Conservation (phyloP, 2,888 invertebrate species). For the Eugnorisma glareosa region DNA sequence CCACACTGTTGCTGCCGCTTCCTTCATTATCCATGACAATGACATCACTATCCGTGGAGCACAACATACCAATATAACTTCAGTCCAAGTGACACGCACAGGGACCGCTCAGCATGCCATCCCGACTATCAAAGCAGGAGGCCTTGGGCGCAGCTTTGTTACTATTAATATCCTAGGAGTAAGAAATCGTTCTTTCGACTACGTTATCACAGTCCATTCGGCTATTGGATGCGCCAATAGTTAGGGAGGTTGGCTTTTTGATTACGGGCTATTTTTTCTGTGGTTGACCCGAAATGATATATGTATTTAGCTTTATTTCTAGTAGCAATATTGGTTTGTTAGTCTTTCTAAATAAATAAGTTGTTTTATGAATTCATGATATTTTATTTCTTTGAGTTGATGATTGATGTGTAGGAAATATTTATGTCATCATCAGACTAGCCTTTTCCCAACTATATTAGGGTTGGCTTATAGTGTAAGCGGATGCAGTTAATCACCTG, state of each 20-base stretch:
- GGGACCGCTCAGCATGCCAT: constrained; percentile 13
- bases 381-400: not conserved
- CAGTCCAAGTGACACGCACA: constrained; percentile 5
- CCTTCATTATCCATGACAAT: constrained; percentile 13
- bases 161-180: constrained; percentile 18
- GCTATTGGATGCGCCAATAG: constrained; percentile 22
- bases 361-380: not conserved
- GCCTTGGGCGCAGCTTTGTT: constrained; percentile 15
- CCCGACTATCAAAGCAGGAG: constrained; percentile 19
- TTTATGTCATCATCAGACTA: not conserved
- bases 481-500: not conserved
- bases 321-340: not conserved
- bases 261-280: not conserved
- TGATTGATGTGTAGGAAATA: not conserved
- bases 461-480: not conserved
- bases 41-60: constrained; percentile 12
- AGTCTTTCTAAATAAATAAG: constrained; percentile 18
- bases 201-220: not conserved
- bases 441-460: not conserved
- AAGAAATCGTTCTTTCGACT: constrained; percentile 8
- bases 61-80: constrained; percentile 13
- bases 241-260: not conserved
- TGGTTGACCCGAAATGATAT: too few species aligned
- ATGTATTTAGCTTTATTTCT: not conserved
- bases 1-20: constrained; percentile 10